Evolutionary conservation across 2,113 vertebrate genomes (phyloP).

Genomic region (Meriones unguiculatus): DNA sequence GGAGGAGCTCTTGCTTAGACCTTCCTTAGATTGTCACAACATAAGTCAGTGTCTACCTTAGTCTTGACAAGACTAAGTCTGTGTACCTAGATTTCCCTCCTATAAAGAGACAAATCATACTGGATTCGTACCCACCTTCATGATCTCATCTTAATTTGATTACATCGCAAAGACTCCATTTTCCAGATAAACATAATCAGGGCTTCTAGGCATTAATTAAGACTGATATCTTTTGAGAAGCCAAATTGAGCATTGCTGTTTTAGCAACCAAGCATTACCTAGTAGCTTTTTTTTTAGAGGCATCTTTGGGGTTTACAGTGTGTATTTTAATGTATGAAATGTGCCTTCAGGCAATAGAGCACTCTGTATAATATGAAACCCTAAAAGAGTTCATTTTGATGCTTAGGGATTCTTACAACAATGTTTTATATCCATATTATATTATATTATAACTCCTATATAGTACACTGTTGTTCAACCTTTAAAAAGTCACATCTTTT

Average conservation of each 20-base stretch:
- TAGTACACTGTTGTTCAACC: not conserved
- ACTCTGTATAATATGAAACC: not conserved
- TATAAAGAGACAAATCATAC: not conserved
- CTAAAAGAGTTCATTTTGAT: not conserved
- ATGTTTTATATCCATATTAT: not conserved
- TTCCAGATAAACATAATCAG: not conserved
- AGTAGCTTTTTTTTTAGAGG: not conserved
- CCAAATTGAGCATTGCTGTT: not conserved
- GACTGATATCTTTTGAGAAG: not conserved
- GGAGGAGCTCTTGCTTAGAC: not conserved
- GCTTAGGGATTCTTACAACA: not conserved
- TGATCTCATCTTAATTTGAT: conserved; percentile 45
- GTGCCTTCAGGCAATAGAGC: not conserved
- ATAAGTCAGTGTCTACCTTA: not conserved
- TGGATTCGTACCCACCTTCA: not conserved
- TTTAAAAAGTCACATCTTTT: not conserved
- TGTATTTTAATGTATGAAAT: conserved; percentile 48
- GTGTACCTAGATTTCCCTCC: not conserved
- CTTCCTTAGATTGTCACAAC: not conserved
- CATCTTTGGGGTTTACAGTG: conserved; percentile 4
- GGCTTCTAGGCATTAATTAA: not conserved
- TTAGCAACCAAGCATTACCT: not conserved
- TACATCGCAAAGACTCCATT: not conserved
- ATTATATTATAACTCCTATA: not conserved
- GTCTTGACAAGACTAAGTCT: not conserved